Conservation (phyloP, 2,113 vertebrate species). For the Forbesichthys agassizii region DNA sequence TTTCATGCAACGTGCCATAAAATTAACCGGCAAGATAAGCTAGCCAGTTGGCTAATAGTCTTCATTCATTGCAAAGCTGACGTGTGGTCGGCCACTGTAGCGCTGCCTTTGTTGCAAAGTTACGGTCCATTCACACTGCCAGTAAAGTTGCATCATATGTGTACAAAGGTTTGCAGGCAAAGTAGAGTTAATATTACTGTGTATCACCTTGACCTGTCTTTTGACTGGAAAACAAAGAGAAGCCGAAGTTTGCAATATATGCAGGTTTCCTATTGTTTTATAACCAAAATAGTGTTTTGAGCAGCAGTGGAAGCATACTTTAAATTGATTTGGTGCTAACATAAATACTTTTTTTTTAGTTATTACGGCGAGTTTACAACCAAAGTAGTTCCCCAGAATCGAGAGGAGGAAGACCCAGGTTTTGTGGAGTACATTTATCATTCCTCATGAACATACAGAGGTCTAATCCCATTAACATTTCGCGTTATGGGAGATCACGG, state of each 20-base stretch:
- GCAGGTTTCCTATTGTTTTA: neutral
- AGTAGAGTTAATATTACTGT: neutral
- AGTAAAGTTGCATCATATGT: conserved; percentile 35
- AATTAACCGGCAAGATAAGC: conserved; percentile 61
- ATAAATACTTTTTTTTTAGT: conserved; percentile 7
- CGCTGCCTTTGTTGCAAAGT: conserved; percentile 46
- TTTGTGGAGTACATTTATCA: conserved; percentile 70
- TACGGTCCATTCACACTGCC: neutral
- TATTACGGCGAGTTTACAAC: conserved; percentile 21
- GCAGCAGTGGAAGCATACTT: neutral
- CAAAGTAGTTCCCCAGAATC: conserved; percentile 21
- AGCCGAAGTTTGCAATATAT: conserved; percentile 27
- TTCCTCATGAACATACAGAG: conserved; percentile 99
- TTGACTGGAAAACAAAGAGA: conserved; percentile 46
- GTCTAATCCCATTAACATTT: conserved; percentile 98
- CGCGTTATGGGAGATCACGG: conserved; percentile 97
- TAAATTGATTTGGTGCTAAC: neutral
- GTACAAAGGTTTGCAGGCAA: conserved; percentile 10
- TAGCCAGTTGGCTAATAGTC: conserved; percentile 33
- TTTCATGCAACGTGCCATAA: conserved; percentile 58
- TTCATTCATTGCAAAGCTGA: conserved; percentile 65
- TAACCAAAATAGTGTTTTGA: neutral
- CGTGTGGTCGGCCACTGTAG: conserved; percentile 23
- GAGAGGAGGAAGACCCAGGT: conserved; percentile 41
- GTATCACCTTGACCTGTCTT: conserved; percentile 15